Base-by-base conservation (phyloP, 64 coral and sea anemone species). In the Actinia tenebrosa region DNA sequence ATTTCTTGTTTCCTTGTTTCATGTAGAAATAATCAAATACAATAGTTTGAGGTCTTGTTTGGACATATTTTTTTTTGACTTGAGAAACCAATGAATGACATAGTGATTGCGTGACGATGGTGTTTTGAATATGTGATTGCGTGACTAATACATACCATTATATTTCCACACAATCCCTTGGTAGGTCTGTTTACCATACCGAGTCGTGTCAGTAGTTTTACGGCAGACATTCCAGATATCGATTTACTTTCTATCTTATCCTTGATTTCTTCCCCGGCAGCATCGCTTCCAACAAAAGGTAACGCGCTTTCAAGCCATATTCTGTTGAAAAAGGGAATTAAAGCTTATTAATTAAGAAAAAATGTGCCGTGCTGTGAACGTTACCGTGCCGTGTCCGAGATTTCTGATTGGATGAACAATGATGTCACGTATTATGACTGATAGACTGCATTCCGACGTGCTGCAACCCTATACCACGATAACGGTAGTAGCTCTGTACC, bases 281-380 rank as follows among this genome's bases (percentile, higher is more conserved):
- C 54, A 10, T 59, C 56, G 10, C 7, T 43, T 7, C 83, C 83
- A 44, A 85, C 30, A 42, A 61, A 85, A 15, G 83, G 83, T 18
- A 85, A 19, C 26, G 83, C 83, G 25, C 60, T 64, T 64, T 85
- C 83, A 26, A 85, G 83, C 83, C 83, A 85, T 44, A 16, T 6
- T 85, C 83, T 85, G 42, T 50, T 53, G 19, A 81, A 81, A 81
- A 53, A 16, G 20, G 5, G 53, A 7, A 20, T 66, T 23, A 0
- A 14, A n/a, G 6, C 56, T 58, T 58, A 16, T 16, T 37, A 37
- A 37, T 37, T 37, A 50, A 5, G 47, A 50, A 50, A 50, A 5
- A 50, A 50, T 8, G 47, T 50, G 47, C 7, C 47, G 47, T 50
- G 47, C 47, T 50, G 47, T 75, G 71, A 42, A 15, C 8, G 71